phyloP scores from a whole-genome alignment of 1,140 invertebrate genomes.

The Rhopalosiphum maidis region DNA sequence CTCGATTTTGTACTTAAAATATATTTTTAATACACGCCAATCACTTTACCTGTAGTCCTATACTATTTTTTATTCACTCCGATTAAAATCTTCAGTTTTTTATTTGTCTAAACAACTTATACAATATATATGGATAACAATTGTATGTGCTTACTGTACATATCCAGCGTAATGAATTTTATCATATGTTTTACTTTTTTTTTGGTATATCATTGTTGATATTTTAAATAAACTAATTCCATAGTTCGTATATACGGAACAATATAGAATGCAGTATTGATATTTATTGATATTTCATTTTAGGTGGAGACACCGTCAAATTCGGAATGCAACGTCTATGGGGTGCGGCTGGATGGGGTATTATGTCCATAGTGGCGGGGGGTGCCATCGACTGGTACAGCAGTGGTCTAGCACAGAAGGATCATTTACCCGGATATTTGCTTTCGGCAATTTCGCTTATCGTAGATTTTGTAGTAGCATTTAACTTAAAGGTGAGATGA shows the following conservation, averaged over 20 bases:
- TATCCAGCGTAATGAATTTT: too few species aligned
- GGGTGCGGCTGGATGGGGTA: constrained; percentile 79
- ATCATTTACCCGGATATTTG: constrained; percentile 69
- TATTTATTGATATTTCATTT: not conserved
- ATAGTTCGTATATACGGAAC: not conserved
- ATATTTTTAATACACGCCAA: too few species aligned
- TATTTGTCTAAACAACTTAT: too few species aligned
- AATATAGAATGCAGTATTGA: not conserved
- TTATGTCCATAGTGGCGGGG: constrained; percentile 73
- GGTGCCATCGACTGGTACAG: constrained; percentile 70
- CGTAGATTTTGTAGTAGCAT: not conserved
- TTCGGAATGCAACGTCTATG: constrained; percentile 80
- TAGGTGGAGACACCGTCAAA: constrained; percentile 68
- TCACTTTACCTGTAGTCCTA: too few species aligned
- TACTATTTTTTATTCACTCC: not conserved
- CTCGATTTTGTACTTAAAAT: too few species aligned
- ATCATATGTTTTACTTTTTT: too few species aligned
- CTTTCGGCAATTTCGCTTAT: not conserved
- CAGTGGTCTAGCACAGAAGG: constrained; percentile 66
- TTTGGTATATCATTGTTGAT: not conserved
- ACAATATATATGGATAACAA: too few species aligned
- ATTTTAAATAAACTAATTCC: not conserved
- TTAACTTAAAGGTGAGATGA: not conserved
- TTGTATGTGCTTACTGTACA: too few species aligned
- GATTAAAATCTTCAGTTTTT: not conserved